A percentile compares a stretch with the other conserved stretches of the same genome.
phyloP scores from a whole-genome alignment of 2,797 vertebrate genomes.

The Mycteria americana region DNA sequence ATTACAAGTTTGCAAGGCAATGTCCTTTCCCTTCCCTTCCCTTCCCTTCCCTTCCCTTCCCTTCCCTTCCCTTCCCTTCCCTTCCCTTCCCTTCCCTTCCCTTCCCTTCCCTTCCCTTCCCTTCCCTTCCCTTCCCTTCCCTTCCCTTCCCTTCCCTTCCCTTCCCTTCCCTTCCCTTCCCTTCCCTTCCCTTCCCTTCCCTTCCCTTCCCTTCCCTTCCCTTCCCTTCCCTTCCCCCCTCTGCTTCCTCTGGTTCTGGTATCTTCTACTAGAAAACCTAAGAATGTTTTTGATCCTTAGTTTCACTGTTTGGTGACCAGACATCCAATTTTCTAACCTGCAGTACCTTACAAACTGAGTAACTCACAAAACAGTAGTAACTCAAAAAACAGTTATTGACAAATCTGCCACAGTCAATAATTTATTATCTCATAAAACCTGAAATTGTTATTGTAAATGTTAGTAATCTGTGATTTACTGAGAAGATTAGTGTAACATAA shows the following conservation, averaged over 20 bases:
- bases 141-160: too few relatives aligned
- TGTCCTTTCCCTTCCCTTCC: neutral
- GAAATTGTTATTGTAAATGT: neutral
- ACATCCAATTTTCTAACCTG: neutral
- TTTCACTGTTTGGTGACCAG: neutral
- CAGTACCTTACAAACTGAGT: neutral
- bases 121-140: too few relatives aligned
- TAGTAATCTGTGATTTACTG: neutral
- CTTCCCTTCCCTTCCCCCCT: too few relatives aligned
- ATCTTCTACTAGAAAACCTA: neutral
- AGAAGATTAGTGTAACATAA: neutral
- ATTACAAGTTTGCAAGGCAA: neutral
- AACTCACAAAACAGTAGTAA: neutral
- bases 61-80: too few relatives aligned
- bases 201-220: too few relatives aligned
- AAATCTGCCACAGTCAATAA: neutral
- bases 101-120: too few relatives aligned
- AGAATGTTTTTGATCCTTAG: neutral
- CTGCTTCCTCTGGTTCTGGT: neutral
- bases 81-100: too few relatives aligned
- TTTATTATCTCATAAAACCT: neutral
- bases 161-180: too few relatives aligned
- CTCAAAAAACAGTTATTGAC: neutral
- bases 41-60: too few relatives aligned
- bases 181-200: too few relatives aligned